Percentiles rank a stretch among this genome's conserved stretches.
These are phyloP conservation scores for Chloropsis cyanopogon DNA, from an alignment of 2,113 vertebrate species.

Conservation along the genomic window DNA sequence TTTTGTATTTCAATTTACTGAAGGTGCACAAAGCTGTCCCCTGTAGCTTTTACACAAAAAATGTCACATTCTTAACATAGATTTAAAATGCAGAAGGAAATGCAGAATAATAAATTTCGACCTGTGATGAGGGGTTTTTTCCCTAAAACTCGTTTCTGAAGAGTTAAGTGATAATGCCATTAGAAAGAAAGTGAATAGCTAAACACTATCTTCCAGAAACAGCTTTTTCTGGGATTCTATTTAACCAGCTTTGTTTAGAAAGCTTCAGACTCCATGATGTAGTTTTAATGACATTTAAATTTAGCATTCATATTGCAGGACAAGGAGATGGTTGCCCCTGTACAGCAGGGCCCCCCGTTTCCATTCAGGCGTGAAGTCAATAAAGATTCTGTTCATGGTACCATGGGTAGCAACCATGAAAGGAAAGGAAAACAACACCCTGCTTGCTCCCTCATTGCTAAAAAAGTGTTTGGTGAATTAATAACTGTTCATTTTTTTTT, in stretches of 20 bases:
- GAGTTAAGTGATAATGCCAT: neutral
- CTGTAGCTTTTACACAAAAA: neutral
- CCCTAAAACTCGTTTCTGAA: neutral
- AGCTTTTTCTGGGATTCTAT: neutral
- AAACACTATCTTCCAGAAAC: neutral
- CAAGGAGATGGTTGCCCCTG: neutral
- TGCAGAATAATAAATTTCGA: neutral
- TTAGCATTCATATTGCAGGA: constrained; percentile 1
- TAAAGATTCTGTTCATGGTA: neutral
- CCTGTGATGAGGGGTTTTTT: neutral
- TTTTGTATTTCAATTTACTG: neutral
- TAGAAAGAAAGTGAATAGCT: neutral
- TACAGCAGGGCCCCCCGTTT: neutral
- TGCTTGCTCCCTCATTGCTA: neutral
- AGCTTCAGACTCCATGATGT: neutral
- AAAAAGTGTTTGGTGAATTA: neutral
- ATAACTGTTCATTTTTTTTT: neutral
- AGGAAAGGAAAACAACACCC: neutral
- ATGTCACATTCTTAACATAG: neutral
- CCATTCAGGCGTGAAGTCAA: neutral
- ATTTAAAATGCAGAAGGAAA: neutral
- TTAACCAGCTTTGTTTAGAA: constrained; percentile 7
- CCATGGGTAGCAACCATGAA: neutral
- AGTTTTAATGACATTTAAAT: constrained; percentile 45
- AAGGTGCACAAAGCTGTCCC: neutral